Percentiles rank a stretch among this genome's conserved stretches.
Conservation (phyloP, 2,888 invertebrate genomes). For the Heliothis peltigera region DNA sequence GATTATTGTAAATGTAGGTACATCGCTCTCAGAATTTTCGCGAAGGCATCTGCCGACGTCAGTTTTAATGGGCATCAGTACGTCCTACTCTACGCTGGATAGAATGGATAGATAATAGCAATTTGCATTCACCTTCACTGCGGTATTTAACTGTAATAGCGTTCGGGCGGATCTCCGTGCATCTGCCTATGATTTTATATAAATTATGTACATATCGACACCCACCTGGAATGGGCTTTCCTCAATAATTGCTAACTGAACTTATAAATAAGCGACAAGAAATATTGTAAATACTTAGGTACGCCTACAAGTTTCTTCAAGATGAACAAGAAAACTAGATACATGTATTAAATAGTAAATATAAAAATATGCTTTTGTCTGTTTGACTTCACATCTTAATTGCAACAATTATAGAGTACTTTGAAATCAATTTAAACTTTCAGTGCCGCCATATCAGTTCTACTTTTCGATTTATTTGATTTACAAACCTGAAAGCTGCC, state of each 20-base stretch:
- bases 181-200: constrained; percentile 26
- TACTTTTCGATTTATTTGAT: constrained; percentile 66
- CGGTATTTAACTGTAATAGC: constrained; percentile 53
- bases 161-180: constrained; percentile 34
- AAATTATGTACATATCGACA: constrained; percentile 21
- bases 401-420: constrained; percentile 23
- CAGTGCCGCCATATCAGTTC: constrained; percentile 54
- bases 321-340: constrained; percentile 5
- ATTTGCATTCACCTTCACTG: constrained; percentile 61
- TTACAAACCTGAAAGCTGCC: constrained; percentile 67
- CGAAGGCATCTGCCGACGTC: constrained; percentile 14
- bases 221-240: constrained; percentile 20
- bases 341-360: not conserved
- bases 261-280: constrained; percentile 27
- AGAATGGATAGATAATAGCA: constrained; percentile 42
- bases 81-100: constrained; percentile 29
- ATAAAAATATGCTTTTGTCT: not conserved
- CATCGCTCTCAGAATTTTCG: constrained; percentile 8
- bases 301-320: constrained; percentile 1
- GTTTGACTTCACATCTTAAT: constrained; percentile 12
- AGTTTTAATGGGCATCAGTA: constrained; percentile 8
- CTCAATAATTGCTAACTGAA: constrained; percentile 42
- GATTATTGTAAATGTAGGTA: constrained; percentile 19
- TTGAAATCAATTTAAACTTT: constrained; percentile 58
- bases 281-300: not conserved